Conservation (phyloP, 2,797 vertebrate genomes). For the Hafferia zeledoni region DNA sequence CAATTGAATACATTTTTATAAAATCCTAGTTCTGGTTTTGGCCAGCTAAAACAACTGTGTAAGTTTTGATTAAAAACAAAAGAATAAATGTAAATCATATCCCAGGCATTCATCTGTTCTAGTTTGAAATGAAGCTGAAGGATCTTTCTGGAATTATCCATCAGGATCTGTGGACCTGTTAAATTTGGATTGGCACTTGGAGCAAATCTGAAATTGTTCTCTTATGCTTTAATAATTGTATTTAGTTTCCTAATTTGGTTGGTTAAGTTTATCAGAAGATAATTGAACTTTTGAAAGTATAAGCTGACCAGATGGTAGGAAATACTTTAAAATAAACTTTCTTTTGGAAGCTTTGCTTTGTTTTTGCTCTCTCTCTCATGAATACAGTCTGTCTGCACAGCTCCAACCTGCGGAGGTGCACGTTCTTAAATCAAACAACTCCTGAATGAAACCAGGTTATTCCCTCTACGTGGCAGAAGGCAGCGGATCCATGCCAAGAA, state of each 20-base stretch:
- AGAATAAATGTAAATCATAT: slow-evolving; percentile 51
- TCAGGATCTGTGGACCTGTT: slow-evolving; percentile 25
- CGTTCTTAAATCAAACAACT: neutral
- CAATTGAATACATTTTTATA: slow-evolving; percentile 17
- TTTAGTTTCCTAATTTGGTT: slow-evolving; percentile 57
- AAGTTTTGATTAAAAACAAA: slow-evolving; percentile 63
- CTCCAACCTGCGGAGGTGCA: neutral
- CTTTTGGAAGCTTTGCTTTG: neutral
- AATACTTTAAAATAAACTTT: slow-evolving; percentile 43
- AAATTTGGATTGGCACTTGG: slow-evolving; percentile 51
- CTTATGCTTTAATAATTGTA: slow-evolving; percentile 42
- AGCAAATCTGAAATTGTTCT: slow-evolving; percentile 49
- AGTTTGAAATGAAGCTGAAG: slow-evolving; percentile 49
- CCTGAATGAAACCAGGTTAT: neutral
- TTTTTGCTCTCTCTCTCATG: neutral
- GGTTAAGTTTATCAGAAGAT: slow-evolving; percentile 55
- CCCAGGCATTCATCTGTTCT: slow-evolving; percentile 29
- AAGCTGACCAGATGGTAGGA: slow-evolving; percentile 6
- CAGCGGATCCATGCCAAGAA: neutral
- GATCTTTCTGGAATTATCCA: slow-evolving; percentile 28
- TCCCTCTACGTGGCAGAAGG: neutral
- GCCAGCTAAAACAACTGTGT: slow-evolving; percentile 33
- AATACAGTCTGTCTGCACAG: neutral
- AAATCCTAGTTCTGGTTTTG: slow-evolving; percentile 55
- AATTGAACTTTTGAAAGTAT: slow-evolving; percentile 38